These are phyloP conservation scores for Tachina lurida DNA, from an alignment of 2,888 invertebrate genomes.

Conservation along the genomic window DNA sequence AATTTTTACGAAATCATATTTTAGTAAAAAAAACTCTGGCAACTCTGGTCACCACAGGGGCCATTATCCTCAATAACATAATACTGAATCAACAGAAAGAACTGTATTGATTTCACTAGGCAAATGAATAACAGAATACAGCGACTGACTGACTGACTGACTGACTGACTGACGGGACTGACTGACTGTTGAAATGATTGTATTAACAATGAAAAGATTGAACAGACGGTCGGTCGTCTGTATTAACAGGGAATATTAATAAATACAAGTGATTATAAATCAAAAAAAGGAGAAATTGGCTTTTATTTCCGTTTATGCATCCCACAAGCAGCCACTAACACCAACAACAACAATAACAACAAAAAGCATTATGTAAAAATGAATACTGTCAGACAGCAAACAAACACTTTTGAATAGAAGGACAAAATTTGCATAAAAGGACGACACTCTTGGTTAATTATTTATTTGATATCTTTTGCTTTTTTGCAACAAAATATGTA, in stretches of 20 bases:
- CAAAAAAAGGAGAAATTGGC: constrained; percentile 17
- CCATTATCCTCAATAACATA: constrained; percentile 20
- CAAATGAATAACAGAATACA: constrained; percentile 36
- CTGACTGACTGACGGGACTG: background rate
- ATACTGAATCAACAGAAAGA: constrained; percentile 1
- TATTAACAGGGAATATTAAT: constrained; percentile 50
- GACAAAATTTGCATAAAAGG: constrained; percentile 20
- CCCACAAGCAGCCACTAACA: constrained; percentile 26
- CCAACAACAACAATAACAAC: constrained; percentile 4
- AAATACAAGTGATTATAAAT: constrained; percentile 50
- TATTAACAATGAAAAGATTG: constrained; percentile 8
- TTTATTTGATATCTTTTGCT: background rate
- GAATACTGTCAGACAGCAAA: constrained; percentile 4
- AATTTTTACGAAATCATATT: no score
- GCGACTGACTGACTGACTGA: background rate
- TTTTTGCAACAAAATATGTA: background rate
- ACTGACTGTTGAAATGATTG: constrained; percentile 13
- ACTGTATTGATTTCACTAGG: constrained; percentile 29
- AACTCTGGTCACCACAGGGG: no score
- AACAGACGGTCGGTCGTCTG: constrained; percentile 1
- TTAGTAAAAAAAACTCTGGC: no score
- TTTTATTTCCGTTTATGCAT: constrained; percentile 41
- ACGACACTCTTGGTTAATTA: constrained; percentile 11
- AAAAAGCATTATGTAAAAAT: background rate
- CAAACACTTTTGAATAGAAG: background rate